Conservation (phyloP, 2,888 invertebrate species). For the Drosophila bunnanda region DNA sequence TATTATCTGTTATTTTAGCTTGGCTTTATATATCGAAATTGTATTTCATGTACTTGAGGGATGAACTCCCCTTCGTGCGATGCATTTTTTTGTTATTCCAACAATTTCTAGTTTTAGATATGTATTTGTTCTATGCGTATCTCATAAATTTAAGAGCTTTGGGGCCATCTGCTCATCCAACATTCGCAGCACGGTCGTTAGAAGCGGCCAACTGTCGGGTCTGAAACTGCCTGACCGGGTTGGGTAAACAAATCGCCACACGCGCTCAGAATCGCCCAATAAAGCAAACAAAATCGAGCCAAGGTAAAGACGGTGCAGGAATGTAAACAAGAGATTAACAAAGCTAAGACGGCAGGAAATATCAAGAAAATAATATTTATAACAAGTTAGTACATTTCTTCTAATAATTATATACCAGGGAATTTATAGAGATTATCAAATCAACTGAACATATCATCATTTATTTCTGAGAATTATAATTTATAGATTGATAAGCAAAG, state of each 20-base stretch:
- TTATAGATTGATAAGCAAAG: neutral
- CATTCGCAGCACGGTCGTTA: constrained; percentile 35
- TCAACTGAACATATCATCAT: neutral
- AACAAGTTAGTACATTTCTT: neutral
- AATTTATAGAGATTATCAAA: neutral
- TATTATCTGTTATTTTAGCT: neutral
- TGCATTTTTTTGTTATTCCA: constrained; percentile 16
- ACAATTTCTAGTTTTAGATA: neutral
- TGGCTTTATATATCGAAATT: neutral
- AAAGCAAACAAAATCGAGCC: constrained; percentile 40
- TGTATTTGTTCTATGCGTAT: constrained; percentile 18
- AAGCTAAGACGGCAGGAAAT: constrained; percentile 26
- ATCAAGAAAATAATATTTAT: neutral
- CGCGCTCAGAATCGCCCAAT: constrained; percentile 28
- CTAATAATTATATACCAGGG: neutral
- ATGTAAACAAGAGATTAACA: constrained; percentile 19
- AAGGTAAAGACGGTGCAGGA: constrained; percentile 22
- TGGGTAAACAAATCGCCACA: constrained; percentile 42
- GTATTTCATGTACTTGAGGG: neutral
- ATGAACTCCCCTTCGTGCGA: neutral
- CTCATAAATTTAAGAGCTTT: constrained; percentile 6
- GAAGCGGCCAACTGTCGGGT: constrained; percentile 13
- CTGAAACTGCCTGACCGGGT: constrained; percentile 13
- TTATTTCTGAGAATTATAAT: neutral
- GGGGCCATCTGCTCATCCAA: constrained; percentile 46